Conservation (phyloP, 2,797 vertebrate genomes). For the Galaxias olidus region DNA sequence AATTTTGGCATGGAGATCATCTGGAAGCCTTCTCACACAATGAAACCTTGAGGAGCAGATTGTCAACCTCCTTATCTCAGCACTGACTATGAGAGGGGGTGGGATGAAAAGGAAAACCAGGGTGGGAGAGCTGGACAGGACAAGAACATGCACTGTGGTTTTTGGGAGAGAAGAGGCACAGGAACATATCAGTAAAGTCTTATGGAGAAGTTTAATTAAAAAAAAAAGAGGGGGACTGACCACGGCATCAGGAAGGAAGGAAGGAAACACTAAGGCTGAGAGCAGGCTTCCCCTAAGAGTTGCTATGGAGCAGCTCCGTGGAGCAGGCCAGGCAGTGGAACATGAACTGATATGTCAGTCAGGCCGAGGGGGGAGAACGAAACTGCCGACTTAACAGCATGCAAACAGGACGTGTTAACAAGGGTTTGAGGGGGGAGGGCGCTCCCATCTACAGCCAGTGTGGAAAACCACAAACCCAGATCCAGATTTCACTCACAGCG, state of each 20-base stretch:
- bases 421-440: slow-evolving; percentile 41
- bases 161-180: slow-evolving; percentile 13
- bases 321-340: slow-evolving; percentile 27
- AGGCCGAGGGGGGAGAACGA: slow-evolving; percentile 29
- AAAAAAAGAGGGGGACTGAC: slow-evolving; percentile 21
- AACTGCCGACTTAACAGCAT: slow-evolving; percentile 38
- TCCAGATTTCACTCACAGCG: slow-evolving; percentile 43
- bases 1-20: slow-evolving; percentile 47
- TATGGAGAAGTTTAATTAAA: not conserved
- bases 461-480: slow-evolving; percentile 54
- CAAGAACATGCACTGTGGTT: not conserved
- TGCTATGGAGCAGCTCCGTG: slow-evolving; percentile 30
- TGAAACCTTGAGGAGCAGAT: slow-evolving; percentile 42
- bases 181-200: slow-evolving; percentile 28
- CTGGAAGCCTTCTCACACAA: slow-evolving; percentile 43
- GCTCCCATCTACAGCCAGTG: slow-evolving; percentile 32
- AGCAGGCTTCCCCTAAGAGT: slow-evolving; percentile 46
- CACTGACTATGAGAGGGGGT: slow-evolving; percentile 20
- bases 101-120: slow-evolving; percentile 18
- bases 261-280: slow-evolving; percentile 35
- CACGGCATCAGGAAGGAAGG: slow-evolving; percentile 15
- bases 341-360: slow-evolving; percentile 48
- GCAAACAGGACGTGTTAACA: slow-evolving; percentile 68
- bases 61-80: no score
- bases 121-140: not conserved